Evolutionary conservation across 1,140 invertebrate genomes (phyloP).

Genomic region (Drosophila ananassae): DNA sequence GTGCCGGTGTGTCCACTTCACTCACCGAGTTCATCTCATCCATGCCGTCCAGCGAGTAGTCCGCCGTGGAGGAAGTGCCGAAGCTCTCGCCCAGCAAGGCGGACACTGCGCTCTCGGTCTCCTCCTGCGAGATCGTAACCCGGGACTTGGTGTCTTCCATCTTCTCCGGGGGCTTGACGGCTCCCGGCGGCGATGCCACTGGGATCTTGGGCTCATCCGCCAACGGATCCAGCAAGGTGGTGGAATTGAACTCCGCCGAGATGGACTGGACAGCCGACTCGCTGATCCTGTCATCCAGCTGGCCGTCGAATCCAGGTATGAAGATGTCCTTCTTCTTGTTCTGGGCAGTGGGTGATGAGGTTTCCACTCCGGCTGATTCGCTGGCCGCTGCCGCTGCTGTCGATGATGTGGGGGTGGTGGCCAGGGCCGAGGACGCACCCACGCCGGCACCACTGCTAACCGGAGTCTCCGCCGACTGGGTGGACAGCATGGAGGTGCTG

Average conservation of each 20-base stretch:
- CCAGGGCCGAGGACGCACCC: conserved; percentile 39
- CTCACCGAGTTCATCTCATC: conserved; percentile 79
- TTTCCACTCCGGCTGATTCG: conserved; percentile 17
- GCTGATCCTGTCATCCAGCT: conserved; percentile 89
- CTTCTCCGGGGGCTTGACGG: conserved; percentile 85
- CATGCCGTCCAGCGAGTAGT: conserved; percentile 85
- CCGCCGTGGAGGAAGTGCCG: conserved; percentile 85
- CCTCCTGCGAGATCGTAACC: conserved; percentile 94
- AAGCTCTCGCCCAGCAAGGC: conserved; percentile 93
- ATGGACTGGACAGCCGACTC: conserved; percentile 92
- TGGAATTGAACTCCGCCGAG: conserved; percentile 85
- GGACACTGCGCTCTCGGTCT: conserved; percentile 95
- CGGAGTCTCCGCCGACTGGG: conserved; percentile 65
- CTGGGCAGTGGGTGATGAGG: conserved; percentile 34
- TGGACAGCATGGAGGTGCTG: conserved; percentile 64
- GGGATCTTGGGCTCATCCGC: conserved; percentile 84
- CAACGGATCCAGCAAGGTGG: conserved; percentile 63
- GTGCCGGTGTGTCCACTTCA: conserved; percentile 46
- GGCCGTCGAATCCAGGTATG: conserved; percentile 89
- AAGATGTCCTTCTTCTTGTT: conserved; percentile 87
- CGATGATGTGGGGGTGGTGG: conserved; percentile 72
- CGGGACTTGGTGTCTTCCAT: conserved; percentile 89
- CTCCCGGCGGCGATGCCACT: conserved; percentile 77
- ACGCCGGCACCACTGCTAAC: conserved; percentile 41
- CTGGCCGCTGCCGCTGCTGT: conserved; percentile 36